A percentile compares a stretch with the other conserved stretches of the same genome.
Evolutionary conservation across 2,888 invertebrate species (phyloP).

Genomic region (Amphipyra berbera): DNA sequence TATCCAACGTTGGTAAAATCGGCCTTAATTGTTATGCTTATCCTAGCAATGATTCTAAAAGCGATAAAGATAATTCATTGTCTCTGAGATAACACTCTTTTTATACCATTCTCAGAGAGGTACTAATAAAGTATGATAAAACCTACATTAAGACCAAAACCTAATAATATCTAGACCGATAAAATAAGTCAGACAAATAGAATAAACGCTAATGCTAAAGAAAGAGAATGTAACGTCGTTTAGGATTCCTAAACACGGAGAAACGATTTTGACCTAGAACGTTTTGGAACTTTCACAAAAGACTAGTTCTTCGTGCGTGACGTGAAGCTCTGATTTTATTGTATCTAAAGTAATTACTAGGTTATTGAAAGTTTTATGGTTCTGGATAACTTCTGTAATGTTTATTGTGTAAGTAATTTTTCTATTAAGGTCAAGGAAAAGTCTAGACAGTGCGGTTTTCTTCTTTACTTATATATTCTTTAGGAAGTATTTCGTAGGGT

Average conservation of each 20-base stretch:
- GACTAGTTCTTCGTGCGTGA: slow-evolving; percentile 46
- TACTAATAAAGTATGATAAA: not conserved
- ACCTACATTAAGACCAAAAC: not conserved
- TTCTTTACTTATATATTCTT: too few species aligned
- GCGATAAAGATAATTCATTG: too few species aligned
- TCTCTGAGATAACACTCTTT: too few species aligned
- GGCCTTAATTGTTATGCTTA: too few species aligned
- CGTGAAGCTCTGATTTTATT: slow-evolving; percentile 35
- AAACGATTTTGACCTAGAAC: slow-evolving; percentile 51
- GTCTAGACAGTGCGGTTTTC: too few species aligned
- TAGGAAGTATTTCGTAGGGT: too few species aligned
- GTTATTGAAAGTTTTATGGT: slow-evolving; percentile 39
- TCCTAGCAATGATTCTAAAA: too few species aligned
- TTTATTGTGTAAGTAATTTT: slow-evolving; percentile 2
- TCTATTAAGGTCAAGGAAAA: too few species aligned
- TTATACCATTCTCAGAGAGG: too few species aligned
- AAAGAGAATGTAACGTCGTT: slow-evolving; percentile 40
- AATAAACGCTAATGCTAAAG: slow-evolving; percentile 3
- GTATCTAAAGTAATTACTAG: slow-evolving; percentile 40
- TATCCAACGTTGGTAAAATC: too few species aligned
- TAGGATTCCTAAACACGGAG: slow-evolving; percentile 37
- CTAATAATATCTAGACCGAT: slow-evolving; percentile 11
- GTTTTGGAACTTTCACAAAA: slow-evolving; percentile 40
- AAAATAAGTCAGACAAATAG: slow-evolving; percentile 17
- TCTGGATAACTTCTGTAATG: slow-evolving; percentile 1